Evolutionary conservation across 1,140 invertebrate genomes (phyloP), one percentile per base, ranked within the genome.

Genomic region (Melipona quadrifasciata): DNA sequence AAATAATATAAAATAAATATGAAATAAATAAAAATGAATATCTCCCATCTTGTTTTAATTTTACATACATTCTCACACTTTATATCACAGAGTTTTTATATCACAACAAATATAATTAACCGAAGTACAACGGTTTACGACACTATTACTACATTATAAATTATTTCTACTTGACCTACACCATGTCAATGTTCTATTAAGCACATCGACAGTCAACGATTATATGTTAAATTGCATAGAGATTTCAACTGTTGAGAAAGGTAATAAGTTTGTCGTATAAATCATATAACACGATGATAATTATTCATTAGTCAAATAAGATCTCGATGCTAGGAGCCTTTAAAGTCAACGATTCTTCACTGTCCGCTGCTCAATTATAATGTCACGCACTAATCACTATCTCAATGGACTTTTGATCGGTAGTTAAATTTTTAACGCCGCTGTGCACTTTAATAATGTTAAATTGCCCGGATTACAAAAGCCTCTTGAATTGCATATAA

Each of bases 261-360:
- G 21, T 84, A 85, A 87, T 85, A 70, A 39, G 71, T 70, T 55
- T 21, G 51, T 17, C 11, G 55, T 55, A 55, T 51, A 55, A 73
- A n/a, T 10, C 57, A 34, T 19, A 53, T 58, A 34, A 61, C 55
- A 31, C n/a, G 67, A 67, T 84, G 55, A 64, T 61, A 84, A 84
- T 87, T 88, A 85, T 87, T 87, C 67, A 73, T 82, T 74, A 80
- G 51, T 6, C 55, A 51, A 47, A 71, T 79, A 19, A 55, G 57
- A 67, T 34, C 58, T 70, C 24, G 17, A 27, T 31, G 27, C 47
- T 76, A 47, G 0, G 19, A 84, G 39, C 64, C 55, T 53, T 53
- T 65, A 73, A 87, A 72, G 51, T n/a, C 4, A n/a, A 19, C 21
- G 51, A 85, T 82, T 79, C 74, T 65, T 85, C 74, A 80, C 58